Percentiles rank a stretch among this genome's conserved stretches.
phyloP scores from a whole-genome alignment of 2,888 invertebrate genomes.

The Spicauda simplicius region DNA sequence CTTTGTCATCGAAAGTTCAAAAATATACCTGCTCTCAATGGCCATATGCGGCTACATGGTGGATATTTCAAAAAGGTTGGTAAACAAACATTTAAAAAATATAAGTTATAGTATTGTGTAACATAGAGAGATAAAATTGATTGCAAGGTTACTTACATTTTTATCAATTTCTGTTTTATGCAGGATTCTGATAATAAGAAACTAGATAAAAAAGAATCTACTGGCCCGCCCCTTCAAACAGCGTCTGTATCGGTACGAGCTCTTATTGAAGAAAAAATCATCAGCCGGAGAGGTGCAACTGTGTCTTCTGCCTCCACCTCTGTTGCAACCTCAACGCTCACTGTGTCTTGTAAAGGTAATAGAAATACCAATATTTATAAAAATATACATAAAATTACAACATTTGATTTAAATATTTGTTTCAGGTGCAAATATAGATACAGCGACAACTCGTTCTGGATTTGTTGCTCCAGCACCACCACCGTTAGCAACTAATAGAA shows the following conservation, averaged over 20 bases:
- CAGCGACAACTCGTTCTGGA: slow-evolving; percentile 61
- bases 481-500: slow-evolving; percentile 69
- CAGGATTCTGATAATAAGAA: slow-evolving; percentile 94
- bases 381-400: slow-evolving; percentile 4
- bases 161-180: slow-evolving; percentile 28
- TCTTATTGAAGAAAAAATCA: slow-evolving; percentile 96
- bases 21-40: slow-evolving; percentile 98
- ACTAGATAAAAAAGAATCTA: slow-evolving; percentile 92
- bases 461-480: slow-evolving; percentile 77
- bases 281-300: slow-evolving; percentile 90
- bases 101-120: too few species aligned
- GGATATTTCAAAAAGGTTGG: slow-evolving; percentile 96
- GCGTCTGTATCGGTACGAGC: slow-evolving; percentile 96
- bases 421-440: slow-evolving; percentile 62
- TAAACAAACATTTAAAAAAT: too few species aligned
- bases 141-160: too few species aligned
- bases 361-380: not conserved
- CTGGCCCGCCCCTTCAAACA: slow-evolving; percentile 94
- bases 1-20: slow-evolving; percentile 98
- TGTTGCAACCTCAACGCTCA: slow-evolving; percentile 5
- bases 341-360: slow-evolving; percentile 26
- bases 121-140: too few species aligned
- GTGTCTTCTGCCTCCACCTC: slow-evolving; percentile 53
- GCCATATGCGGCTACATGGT: slow-evolving; percentile 98
- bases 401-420: slow-evolving; percentile 34